Evolutionary conservation across 1,140 invertebrate genomes (phyloP), one percentile per base, ranked within the genome.

Genomic region (Globodera ellingtonae): DNA sequence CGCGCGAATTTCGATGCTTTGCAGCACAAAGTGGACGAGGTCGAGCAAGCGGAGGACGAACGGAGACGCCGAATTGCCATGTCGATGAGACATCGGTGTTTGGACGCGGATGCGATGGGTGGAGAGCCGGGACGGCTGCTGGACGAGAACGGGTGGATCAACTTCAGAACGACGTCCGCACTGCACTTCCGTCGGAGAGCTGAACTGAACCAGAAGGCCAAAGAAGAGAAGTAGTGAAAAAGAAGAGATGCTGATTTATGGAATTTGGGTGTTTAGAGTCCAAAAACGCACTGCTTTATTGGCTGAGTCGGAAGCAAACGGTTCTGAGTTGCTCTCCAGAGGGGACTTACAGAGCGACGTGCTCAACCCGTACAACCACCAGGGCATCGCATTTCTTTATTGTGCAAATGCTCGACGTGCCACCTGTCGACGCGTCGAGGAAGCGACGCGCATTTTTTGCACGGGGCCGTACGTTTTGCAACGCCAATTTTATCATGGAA

Each of bases 381-480:
- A 98, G 91, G 90, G 93, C 62, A 90, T 98, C 9, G 93, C 94
- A 7, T 93, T 98, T 48, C 90, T 98, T 48, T 95, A 98, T 88
- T 97, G 95, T 87, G 97, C 94, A 89, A 97, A 94, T 87, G 94
- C 94, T 77, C 92, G 92, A 81, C 92, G 93, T 67, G 94, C 94
- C 0, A 91, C 92, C 44, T 18, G 56, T 78, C 92, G 92, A 81
- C 92, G 93, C 65, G 94, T 94, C 0, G 91, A 92, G 35, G 94
- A 86, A 76, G 82, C 52, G 72, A 21, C 82, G 69, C 78, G 79
- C 15, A 86, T 80, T 69, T 89, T 89, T 24, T 88, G 87, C 80
- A 88, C 84, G 13, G 82, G 88, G 13, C 87, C 87, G 6, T 89
- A 94, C 93, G 92, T 95, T 24, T 56, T 86, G 7, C 73, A 82